phyloP scores from a whole-genome alignment of 2,797 vertebrate genomes.

The Rhinoraja longicauda region DNA sequence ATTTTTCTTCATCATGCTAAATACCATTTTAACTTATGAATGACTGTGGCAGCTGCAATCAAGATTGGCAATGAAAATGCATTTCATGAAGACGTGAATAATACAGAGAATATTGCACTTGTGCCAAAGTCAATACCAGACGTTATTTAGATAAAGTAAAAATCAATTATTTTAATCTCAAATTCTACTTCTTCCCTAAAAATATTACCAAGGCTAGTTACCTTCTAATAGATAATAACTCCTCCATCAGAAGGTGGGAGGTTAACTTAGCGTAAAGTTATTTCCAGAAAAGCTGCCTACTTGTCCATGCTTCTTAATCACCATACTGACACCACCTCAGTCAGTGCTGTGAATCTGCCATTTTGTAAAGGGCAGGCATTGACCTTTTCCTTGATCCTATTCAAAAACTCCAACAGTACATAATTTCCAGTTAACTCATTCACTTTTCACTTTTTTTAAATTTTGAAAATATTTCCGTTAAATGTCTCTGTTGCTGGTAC shows the following conservation, averaged over 20 bases:
- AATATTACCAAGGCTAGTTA: background rate
- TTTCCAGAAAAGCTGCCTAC: background rate
- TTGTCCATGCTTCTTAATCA: slow-evolving; percentile 21
- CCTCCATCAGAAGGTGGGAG: slow-evolving; percentile 4
- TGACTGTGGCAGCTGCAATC: slow-evolving; percentile 27
- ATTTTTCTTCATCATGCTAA: slow-evolving; percentile 36
- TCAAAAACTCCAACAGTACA: slow-evolving; percentile 4
- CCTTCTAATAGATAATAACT: background rate
- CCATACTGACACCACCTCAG: background rate
- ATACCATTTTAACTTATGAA: slow-evolving; percentile 37
- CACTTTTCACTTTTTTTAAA: background rate
- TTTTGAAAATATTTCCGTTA: slow-evolving; percentile 13
- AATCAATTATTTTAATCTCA: slow-evolving; percentile 21
- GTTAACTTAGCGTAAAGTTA: slow-evolving; percentile 5
- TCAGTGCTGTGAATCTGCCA: slow-evolving; percentile 11
- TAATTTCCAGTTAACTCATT: slow-evolving; percentile 2
- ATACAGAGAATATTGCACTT: background rate
- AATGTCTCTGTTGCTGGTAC: background rate
- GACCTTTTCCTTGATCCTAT: slow-evolving; percentile 8
- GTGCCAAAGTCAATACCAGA: background rate
- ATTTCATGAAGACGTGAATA: slow-evolving; percentile 1
- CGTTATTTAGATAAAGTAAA: background rate
- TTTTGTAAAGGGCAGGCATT: slow-evolving; percentile 23
- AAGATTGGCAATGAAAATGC: slow-evolving; percentile 28
- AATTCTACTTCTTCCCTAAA: background rate